These are phyloP conservation scores for Sebastes vulpes DNA, from an alignment of 2,797 vertebrate genomes.

Conservation along the genomic window DNA sequence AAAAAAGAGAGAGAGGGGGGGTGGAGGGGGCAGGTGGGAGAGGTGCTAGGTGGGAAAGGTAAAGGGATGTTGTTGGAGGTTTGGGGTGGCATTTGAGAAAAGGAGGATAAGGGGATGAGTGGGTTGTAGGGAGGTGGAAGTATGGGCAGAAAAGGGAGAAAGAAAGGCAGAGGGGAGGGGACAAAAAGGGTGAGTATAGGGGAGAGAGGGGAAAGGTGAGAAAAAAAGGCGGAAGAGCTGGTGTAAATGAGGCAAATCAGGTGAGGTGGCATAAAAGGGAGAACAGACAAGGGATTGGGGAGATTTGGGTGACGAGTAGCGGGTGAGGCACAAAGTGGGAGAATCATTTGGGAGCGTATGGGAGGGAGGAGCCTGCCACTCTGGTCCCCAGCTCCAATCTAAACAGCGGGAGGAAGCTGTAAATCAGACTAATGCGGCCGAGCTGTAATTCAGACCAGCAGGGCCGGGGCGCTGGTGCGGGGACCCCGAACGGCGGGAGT, in stretches of 20 bases:
- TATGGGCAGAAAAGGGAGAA: background rate
- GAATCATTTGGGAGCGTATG: conserved; percentile 30
- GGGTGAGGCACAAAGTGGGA: conserved; percentile 13
- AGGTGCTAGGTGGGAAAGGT: conserved; percentile 56
- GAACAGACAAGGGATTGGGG: background rate
- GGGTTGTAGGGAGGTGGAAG: background rate
- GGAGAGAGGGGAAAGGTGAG: background rate
- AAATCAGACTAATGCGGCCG: conserved; percentile 86
- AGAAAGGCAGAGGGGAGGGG: background rate
- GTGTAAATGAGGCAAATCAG: conserved; percentile 14
- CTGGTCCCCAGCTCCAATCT: conserved; percentile 72
- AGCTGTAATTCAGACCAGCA: conserved; percentile 88
- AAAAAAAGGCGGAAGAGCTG: background rate
- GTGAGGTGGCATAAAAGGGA: conserved; percentile 11
- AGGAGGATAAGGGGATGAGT: background rate
- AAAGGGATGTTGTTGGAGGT: conserved; percentile 57
- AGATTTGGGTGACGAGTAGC: conserved; percentile 14
- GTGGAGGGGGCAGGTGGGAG: conserved; percentile 11
- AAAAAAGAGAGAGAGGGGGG: background rate
- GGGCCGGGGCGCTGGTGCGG: conserved; percentile 60
- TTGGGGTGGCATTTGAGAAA: conserved; percentile 24
- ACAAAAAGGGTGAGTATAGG: background rate
- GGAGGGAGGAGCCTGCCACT: conserved; percentile 58
- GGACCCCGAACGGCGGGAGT: conserved; percentile 78
- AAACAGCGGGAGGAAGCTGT: conserved; percentile 89